Evolutionary conservation across 2,113 vertebrate species (phyloP), one percentile per base, ranked within the genome.

Genomic region (Synodontis membranacea): DNA sequence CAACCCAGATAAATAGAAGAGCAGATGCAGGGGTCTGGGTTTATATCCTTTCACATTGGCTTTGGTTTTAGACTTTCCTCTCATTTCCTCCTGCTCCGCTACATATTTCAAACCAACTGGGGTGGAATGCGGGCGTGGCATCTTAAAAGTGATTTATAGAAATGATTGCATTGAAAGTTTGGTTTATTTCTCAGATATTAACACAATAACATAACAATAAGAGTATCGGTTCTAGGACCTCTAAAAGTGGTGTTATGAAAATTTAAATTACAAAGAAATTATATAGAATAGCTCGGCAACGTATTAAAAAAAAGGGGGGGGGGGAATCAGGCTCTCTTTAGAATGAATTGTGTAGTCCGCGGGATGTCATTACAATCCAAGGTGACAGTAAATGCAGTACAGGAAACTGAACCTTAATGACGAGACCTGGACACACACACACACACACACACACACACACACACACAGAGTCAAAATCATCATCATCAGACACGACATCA

Each of bases 31-130:
- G 17, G n/a, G 64, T 86, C 83, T 91, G 86, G 80, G 83, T 85
- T 90, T 86, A 28, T 90, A 89, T 90, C 91, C 84, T 90, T 88
- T 88, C 88, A 89, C 90, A 44, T 88, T 91, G 91, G 91, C 88
- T 93, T 91, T 90, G 94, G 92, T 84, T 94, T 94, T 92, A 87
- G 86, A 90, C 83, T 88, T 86, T 88, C 91, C 92, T 94, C 84
- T 94, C 88, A 94, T 94, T 95, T 92, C 88, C 81, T 83, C 89
- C 75, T 48, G 62, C 91, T 87, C 87, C 90, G 91, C 88, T 91
- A 86, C 88, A 81, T 58, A 58, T 70, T 87, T 86, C 44, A 84
- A 83, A 85, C 74, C 87, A 86, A 60, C 56, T 68, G 68, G 80
- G 72, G 62, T 34, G 37, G 39, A 62, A 54, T 60, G 58, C 80